These are phyloP conservation scores for Dreissena polymorpha DNA, from an alignment of 1,140 invertebrate genomes.

Conservation along the genomic window DNA sequence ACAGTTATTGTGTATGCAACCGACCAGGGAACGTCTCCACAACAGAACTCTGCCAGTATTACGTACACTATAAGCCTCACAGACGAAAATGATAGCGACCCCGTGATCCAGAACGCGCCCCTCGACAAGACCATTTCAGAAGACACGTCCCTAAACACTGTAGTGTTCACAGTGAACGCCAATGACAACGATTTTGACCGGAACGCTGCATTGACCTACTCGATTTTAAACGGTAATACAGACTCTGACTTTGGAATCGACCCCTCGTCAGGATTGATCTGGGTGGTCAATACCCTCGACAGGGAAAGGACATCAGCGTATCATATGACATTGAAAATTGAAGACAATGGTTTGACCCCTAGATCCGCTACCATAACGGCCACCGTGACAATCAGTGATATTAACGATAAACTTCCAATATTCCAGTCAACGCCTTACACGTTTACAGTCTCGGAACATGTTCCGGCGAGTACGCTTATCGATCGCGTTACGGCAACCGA, in stretches of 20 bases:
- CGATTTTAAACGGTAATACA: conserved; percentile 62
- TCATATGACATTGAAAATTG: conserved; percentile 54
- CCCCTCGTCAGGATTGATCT: conserved; percentile 59
- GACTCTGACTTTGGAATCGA: conserved; percentile 63
- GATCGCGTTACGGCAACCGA: conserved; percentile 58
- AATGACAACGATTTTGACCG: conserved; percentile 64
- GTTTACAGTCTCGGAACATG: conserved; percentile 58
- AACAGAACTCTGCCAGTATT: conserved; percentile 59
- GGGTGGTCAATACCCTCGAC: conserved; percentile 59
- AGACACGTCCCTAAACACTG: conserved; percentile 55
- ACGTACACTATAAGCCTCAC: conserved; percentile 62
- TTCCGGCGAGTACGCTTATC: conserved; percentile 26
- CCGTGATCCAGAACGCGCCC: conserved; percentile 57
- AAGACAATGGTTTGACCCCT: conserved; percentile 58
- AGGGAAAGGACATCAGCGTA: conserved; percentile 60
- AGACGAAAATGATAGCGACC: conserved; percentile 67
- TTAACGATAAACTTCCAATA: conserved; percentile 67
- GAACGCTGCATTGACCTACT: conserved; percentile 63
- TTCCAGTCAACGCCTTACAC: conserved; percentile 52
- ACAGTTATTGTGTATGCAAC: conserved; percentile 55
- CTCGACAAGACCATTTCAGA: conserved; percentile 64
- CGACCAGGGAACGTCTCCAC: conserved; percentile 51
- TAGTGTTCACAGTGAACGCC: conserved; percentile 62
- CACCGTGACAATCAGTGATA: conserved; percentile 62
- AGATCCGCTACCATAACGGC: conserved; percentile 50